Base-by-base conservation (phyloP, 2,113 vertebrate species). In the Aix galericulata region DNA sequence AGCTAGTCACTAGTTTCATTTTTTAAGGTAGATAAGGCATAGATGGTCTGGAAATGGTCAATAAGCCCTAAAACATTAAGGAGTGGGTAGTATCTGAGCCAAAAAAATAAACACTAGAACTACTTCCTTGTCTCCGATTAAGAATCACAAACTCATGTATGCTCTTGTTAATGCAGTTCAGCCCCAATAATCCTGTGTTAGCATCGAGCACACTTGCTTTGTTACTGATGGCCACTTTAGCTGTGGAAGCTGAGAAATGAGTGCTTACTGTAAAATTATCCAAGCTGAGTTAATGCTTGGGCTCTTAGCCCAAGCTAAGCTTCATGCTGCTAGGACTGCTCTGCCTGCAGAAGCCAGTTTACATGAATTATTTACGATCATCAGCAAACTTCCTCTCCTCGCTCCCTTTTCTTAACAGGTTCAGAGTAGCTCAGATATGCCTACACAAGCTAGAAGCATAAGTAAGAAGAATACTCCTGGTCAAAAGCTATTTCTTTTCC, bases 141-240 rank as follows among this genome's bases (percentile, higher is more conserved):
- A 60, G n/a, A 72, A 42, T 53, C 26, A n/a, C 25, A 53, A 76
- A 42, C 1, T 8, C 2, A 9, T 21, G 16, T 17, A 13, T 27
- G 17, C 9, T 63, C 7, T 40, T 66, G 40, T 32, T 48, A 64
- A 55, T 17, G 7, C 7, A 6, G 1, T 27, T 20, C 5, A 4
- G 36, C 73, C 38, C 8, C 1, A 2, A 6, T 17, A 83, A 31
- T 8, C 32, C 26, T 13, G 21, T 0, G 1, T 53, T n/a, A 63
- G 26, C 52, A 26, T 0, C 26, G 26, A 68, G 60, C 55, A 55
- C 0, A 1, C 50, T 59, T 53, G 31, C 31, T 48, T 68, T 64
- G 26, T 71, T 73, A 42, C n/a, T 44, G n/a, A 31, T 34, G 64
- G 48, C 36, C 48, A 26, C 27, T 81, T 64, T 8, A 59, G 59